Conservation (phyloP, 2,888 invertebrate genomes). For the Chrysolina oricalcia region DNA sequence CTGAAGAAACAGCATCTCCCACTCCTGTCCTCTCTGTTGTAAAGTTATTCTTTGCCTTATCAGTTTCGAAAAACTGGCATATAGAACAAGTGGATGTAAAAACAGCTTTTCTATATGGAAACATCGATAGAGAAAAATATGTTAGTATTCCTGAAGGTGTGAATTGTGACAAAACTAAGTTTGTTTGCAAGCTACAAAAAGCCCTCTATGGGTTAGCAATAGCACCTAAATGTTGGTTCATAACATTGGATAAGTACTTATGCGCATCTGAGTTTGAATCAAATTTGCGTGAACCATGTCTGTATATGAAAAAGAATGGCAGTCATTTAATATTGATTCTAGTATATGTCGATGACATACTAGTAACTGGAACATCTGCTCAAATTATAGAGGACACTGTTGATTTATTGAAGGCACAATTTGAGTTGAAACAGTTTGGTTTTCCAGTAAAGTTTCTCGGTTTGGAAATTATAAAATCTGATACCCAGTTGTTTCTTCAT, state of each 20-base stretch:
- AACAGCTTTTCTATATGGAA: no score
- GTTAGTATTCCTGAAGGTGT: slow-evolving; percentile 1
- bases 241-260: neutral
- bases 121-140: neutral
- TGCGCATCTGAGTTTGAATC: neutral
- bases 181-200: neutral
- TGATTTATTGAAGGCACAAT: neutral
- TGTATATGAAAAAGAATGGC: neutral
- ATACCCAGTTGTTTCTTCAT: slow-evolving; percentile 5
- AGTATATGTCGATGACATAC: neutral
- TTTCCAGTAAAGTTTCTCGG: neutral
- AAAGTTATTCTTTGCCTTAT: neutral
- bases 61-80: neutral
- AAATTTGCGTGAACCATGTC: neutral
- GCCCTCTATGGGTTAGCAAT: neutral
- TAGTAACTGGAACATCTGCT: neutral
- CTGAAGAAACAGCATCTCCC: neutral
- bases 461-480: neutral
- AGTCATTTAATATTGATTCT: neutral
- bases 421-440: neutral
- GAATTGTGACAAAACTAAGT: neutral
- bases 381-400: neutral
- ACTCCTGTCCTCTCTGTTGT: neutral
- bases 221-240: neutral
- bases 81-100: neutral